Evolutionary conservation across 2,888 invertebrate species (phyloP).

Genomic region (Tachina fera): DNA sequence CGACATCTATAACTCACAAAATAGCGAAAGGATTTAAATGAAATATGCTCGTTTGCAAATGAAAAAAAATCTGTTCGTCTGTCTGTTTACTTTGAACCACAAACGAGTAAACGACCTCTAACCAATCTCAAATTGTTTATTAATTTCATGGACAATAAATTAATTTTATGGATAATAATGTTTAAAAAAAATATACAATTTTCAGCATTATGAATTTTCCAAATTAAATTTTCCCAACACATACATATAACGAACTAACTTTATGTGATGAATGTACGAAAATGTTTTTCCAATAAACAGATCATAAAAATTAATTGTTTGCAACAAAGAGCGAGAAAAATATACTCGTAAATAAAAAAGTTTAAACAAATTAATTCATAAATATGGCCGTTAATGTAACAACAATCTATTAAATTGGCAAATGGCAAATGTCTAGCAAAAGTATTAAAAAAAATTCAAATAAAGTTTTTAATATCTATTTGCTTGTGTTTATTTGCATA

Average conservation of each 20-base stretch:
- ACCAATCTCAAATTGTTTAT: too few relatives aligned
- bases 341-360: background rate
- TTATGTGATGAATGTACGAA: background rate
- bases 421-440: constrained; percentile 39
- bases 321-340: background rate
- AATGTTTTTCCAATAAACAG: constrained; percentile 23
- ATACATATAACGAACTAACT: background rate
- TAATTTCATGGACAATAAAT: too few relatives aligned
- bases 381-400: constrained; percentile 46
- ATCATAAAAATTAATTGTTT: constrained; percentile 45
- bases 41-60: too few relatives aligned
- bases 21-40: too few relatives aligned
- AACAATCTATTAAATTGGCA: constrained; percentile 35
- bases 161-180: too few relatives aligned
- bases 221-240: constrained; percentile 4
- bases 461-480: constrained; percentile 5
- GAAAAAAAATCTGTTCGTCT: too few relatives aligned
- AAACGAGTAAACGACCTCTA: too few relatives aligned
- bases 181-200: too few relatives aligned
- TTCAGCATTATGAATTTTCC: background rate
- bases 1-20: too few relatives aligned
- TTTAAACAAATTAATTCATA: constrained; percentile 49
- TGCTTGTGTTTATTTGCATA: constrained; percentile 5
- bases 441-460: background rate
- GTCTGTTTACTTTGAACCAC: too few relatives aligned